phyloP scores from a whole-genome alignment of 2,888 invertebrate species.

The Epsilonema sp. region DNA sequence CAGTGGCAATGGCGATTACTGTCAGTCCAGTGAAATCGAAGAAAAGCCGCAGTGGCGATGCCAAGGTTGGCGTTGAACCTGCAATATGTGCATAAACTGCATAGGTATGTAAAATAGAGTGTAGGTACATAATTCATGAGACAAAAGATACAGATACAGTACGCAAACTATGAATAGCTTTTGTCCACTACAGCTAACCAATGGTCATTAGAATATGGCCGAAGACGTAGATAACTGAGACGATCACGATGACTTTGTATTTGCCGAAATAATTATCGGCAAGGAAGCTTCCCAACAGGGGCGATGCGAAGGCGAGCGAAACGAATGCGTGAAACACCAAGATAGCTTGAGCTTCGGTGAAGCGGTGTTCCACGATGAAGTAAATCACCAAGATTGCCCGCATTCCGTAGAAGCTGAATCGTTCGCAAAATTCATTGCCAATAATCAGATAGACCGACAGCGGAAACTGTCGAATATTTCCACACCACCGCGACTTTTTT shows the following conservation, averaged over 20 bases:
- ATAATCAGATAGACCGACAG: constrained; percentile 61
- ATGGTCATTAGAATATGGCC: constrained; percentile 32
- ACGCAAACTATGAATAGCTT: too few relatives aligned
- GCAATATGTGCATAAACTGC: too few relatives aligned
- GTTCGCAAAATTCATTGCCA: constrained; percentile 88
- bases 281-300: constrained; percentile 69
- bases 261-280: constrained; percentile 71
- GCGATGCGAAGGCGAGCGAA: constrained; percentile 74
- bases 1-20: constrained; percentile 67
- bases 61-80: too few relatives aligned
- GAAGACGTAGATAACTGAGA: constrained; percentile 32
- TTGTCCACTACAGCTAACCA: too few relatives aligned
- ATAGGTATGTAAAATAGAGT: too few relatives aligned
- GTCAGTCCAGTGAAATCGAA: constrained; percentile 42
- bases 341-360: constrained; percentile 49
- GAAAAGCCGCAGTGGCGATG: not conserved
- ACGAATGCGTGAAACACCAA: constrained; percentile 73
- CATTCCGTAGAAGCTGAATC: constrained; percentile 28
- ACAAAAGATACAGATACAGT: too few relatives aligned
- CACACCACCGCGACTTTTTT: too few relatives aligned
- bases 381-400: constrained; percentile 24
- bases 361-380: constrained; percentile 19
- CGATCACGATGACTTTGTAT: constrained; percentile 45
- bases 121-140: too few relatives aligned
- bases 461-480: too few relatives aligned